Percentiles rank a stretch among this genome's conserved stretches.
These are phyloP conservation scores for Erynnis tages DNA, from an alignment of 2,888 invertebrate species.

Conservation along the genomic window DNA sequence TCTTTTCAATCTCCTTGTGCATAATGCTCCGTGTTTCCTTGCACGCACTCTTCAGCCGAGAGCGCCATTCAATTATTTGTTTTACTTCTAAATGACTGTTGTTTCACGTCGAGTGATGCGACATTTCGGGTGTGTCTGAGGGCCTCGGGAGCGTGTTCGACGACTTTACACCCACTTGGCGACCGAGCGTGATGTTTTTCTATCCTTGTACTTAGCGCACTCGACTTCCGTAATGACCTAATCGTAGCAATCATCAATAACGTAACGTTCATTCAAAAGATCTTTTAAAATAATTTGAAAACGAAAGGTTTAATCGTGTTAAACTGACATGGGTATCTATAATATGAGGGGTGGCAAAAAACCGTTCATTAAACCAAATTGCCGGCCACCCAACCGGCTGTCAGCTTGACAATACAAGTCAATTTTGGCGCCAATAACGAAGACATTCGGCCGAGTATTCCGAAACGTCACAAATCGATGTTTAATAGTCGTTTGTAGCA, in stretches of 20 bases:
- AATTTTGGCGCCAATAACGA: conserved; percentile 69
- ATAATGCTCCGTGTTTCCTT: conserved; percentile 71
- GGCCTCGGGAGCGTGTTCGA: conserved; percentile 51
- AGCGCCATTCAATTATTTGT: conserved; percentile 73
- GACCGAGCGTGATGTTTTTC: conserved; percentile 52
- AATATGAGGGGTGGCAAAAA: conserved; percentile 22
- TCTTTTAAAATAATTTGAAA: background rate
- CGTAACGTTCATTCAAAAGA: background rate
- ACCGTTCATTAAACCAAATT: conserved; percentile 39
- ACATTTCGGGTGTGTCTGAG: conserved; percentile 66
- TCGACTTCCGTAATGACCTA: conserved; percentile 25
- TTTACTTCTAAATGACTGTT: conserved; percentile 69
- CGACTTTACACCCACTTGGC: conserved; percentile 62
- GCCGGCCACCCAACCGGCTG: conserved; percentile 69
- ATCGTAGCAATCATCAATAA: background rate
- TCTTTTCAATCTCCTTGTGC: conserved; percentile 77
- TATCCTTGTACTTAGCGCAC: conserved; percentile 23
- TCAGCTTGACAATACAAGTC: conserved; percentile 67
- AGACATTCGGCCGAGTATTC: conserved; percentile 22
- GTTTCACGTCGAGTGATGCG: conserved; percentile 52
- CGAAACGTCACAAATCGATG: conserved; percentile 32
- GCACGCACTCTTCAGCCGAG: conserved; percentile 66
- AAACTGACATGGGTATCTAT: background rate
- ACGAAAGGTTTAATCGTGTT: background rate
- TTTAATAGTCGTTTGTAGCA: conserved; percentile 21